Conservation (phyloP, 2,888 invertebrate species). For the Brachynemurus nebulosus region DNA sequence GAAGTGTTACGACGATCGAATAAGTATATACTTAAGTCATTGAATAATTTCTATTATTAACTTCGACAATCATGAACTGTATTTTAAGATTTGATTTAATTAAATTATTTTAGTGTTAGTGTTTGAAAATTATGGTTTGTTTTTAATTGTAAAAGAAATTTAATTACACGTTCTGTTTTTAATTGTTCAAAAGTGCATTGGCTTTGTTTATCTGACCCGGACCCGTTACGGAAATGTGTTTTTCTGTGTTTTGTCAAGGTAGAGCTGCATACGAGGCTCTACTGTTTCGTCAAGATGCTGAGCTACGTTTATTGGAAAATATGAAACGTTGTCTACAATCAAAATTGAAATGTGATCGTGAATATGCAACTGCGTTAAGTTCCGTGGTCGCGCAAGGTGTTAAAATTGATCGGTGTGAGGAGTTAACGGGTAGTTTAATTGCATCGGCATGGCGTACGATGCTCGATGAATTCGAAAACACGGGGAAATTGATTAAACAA, state of each 20-base stretch:
- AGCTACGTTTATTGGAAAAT: constrained; percentile 79
- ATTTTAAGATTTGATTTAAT: too few relatives aligned
- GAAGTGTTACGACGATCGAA: too few relatives aligned
- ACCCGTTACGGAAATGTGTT: too few relatives aligned
- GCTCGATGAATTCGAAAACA: constrained; percentile 80
- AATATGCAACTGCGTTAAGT: constrained; percentile 73
- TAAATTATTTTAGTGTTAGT: too few relatives aligned
- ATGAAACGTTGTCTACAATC: constrained; percentile 77
- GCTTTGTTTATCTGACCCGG: too few relatives aligned
- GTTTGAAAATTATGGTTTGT: too few relatives aligned
- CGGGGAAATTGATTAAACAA: constrained; percentile 64
- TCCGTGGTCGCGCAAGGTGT: constrained; percentile 70
- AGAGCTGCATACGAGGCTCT: constrained; percentile 85
- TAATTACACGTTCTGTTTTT: too few relatives aligned
- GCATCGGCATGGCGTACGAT: constrained; percentile 68
- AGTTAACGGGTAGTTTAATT: constrained; percentile 55
- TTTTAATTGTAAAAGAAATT: too few relatives aligned
- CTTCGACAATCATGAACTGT: too few relatives aligned
- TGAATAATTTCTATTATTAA: too few relatives aligned
- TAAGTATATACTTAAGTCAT: too few relatives aligned
- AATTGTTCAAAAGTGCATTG: too few relatives aligned
- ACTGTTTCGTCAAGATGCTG: constrained; percentile 80
- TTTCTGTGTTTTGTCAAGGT: constrained; percentile 75
- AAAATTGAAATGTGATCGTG: constrained; percentile 83
- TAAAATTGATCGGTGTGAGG: constrained; percentile 67